phyloP scores from a whole-genome alignment of 2,888 invertebrate species.

The Mythimna pallens region DNA sequence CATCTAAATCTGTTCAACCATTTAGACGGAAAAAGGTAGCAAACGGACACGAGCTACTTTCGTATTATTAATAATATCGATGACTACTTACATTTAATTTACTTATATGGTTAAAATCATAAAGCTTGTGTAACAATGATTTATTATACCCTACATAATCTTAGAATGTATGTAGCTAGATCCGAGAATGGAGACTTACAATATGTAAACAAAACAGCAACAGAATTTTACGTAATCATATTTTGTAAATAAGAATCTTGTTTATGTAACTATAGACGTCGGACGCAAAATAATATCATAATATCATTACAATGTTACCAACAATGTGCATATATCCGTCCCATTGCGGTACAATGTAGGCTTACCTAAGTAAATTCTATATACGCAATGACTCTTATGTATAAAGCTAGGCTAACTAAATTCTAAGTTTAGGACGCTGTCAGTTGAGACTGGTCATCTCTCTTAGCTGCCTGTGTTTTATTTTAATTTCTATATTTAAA shows the following conservation, averaged over 20 bases:
- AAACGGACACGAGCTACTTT: background rate
- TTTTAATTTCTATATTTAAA: too few species aligned
- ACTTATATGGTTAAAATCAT: background rate
- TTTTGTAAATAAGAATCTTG: conserved; percentile 46
- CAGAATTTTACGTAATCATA: conserved; percentile 24
- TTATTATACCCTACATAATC: background rate
- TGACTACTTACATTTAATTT: background rate
- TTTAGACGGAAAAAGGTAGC: too few species aligned
- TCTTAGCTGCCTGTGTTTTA: too few species aligned
- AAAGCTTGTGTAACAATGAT: background rate
- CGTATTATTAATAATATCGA: too few species aligned
- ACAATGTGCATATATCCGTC: background rate
- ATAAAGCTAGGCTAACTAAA: background rate
- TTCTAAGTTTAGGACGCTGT: conserved; percentile 4
- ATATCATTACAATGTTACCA: conserved; percentile 15
- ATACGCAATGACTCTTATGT: conserved; percentile 13
- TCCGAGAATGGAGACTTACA: background rate
- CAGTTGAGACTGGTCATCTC: too few species aligned
- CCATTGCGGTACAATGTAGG: background rate
- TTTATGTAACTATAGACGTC: conserved; percentile 24
- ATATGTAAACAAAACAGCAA: conserved; percentile 7
- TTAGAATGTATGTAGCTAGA: background rate
- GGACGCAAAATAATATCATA: conserved; percentile 15
- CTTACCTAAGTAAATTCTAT: background rate
- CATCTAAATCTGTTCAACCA: too few species aligned